Evolutionary conservation across 2,113 vertebrate species (phyloP).

Genomic region (Pungitius pungitius): DNA sequence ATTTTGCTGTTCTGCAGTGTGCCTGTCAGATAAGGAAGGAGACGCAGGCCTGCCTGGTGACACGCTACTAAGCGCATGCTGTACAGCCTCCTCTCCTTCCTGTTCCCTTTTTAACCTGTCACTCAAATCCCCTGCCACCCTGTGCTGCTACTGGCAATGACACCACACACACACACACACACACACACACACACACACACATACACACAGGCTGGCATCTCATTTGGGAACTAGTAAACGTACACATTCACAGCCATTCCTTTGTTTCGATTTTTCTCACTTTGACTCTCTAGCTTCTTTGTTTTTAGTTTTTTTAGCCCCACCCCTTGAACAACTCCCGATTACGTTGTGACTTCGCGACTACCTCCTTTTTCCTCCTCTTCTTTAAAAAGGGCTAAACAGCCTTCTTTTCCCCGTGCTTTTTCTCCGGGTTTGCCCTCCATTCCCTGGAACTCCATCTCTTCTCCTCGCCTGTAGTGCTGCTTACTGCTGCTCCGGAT

Average conservation of each 20-base stretch:
- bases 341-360: neutral
- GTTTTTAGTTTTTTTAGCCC: neutral
- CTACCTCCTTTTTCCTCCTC: neutral
- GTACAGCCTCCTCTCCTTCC: slow-evolving; percentile 32
- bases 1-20: slow-evolving; percentile 77
- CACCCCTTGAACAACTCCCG: neutral
- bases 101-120: slow-evolving; percentile 58
- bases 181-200: neutral
- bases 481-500: slow-evolving; percentile 41
- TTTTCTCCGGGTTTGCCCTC: neutral
- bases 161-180: slow-evolving; percentile 1
- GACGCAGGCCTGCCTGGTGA: slow-evolving; percentile 63
- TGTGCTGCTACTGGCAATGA: slow-evolving; percentile 52
- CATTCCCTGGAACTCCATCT: neutral
- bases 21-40: slow-evolving; percentile 76
- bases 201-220: slow-evolving; percentile 21
- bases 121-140: slow-evolving; percentile 63
- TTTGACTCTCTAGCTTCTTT: neutral
- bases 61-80: slow-evolving; percentile 56
- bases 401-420: neutral
- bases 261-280: neutral
- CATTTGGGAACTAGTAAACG: slow-evolving; percentile 34
- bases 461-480: slow-evolving; percentile 56
- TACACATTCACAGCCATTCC: neutral
- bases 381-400: neutral